Base-by-base conservation (phyloP, 2,888 invertebrate genomes). In the Oxycera nigricornis region DNA sequence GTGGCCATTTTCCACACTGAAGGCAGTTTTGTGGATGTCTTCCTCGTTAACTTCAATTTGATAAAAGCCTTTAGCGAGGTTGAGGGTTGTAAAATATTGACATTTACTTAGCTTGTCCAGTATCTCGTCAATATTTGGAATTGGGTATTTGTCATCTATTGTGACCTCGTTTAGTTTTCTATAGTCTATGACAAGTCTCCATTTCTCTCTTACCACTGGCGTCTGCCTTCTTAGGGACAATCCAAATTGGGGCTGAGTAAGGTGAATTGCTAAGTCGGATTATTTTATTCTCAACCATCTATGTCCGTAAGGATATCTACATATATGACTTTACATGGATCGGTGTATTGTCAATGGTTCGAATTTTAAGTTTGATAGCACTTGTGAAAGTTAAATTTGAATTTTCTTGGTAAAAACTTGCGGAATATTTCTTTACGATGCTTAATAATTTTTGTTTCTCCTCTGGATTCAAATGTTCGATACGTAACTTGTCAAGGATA, bases 1-100 rank as follows among this genome's bases (percentile, higher is more conserved):
- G n/a, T n/a, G n/a, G n/a, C n/a, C n/a, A n/a, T n/a, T n/a, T n/a
- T n/a, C n/a, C n/a, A 35, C 35, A 35, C 35, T 6, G n/a, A 83
- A 83, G 0, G 82, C 83, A 17, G 83, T 78, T 73, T 20, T 80
- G 39, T 24, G 78, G 78, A 62, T 76, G 35, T 68, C 59, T 67
- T 70, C 2, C 67, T 75, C 35, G 41, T 77, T 9, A 41, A 77
- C 57, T 39, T 62, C 55, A 4, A 74, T 72, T 35, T 74, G 65
- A n/a, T 73, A 52, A 22, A 73, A 73, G 2, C 73, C 73, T 24
- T 73, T 73, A 9, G 62, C 62, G 1, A 73, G 24, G 30, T 73
- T 62, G 9, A 73, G n/a, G 20, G 73, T 73, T 0, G 31, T 50
- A 41, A 73, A 73, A 52, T 73, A 67, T 14, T 31, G 28, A 9